phyloP scores from a whole-genome alignment of 1,140 invertebrate genomes.

The Atta cephalotes region DNA sequence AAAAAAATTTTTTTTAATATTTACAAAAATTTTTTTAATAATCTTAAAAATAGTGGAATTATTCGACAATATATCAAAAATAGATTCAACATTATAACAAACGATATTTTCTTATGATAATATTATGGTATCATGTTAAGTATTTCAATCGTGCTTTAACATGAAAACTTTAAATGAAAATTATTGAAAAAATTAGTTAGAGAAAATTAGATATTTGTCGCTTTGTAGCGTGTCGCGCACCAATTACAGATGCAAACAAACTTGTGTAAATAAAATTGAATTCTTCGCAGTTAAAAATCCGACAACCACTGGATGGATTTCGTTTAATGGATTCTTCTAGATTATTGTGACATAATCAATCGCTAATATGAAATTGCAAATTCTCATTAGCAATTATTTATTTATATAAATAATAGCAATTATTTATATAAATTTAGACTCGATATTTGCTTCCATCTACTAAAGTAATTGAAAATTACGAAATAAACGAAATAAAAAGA shows the following conservation, averaged over 20 bases:
- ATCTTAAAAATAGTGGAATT: background rate
- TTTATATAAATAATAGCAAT: constrained; percentile 16
- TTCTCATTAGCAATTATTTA: constrained; percentile 33
- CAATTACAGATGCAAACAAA: constrained; percentile 43
- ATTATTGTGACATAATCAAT: constrained; percentile 51
- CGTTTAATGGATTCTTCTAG: constrained; percentile 14
- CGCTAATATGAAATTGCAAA: constrained; percentile 30
- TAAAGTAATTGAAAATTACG: constrained; percentile 31
- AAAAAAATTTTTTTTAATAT: background rate
- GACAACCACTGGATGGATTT: constrained; percentile 46
- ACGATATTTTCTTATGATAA: background rate
- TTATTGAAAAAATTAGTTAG: constrained; percentile 30
- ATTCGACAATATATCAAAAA: background rate
- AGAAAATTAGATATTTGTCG: constrained; percentile 61
- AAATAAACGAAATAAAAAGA: background rate
- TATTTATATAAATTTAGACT: background rate
- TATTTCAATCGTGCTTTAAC: background rate
- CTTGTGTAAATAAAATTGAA: constrained; percentile 47
- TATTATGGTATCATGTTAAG: background rate
- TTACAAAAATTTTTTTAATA: background rate
- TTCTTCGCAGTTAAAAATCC: constrained; percentile 36
- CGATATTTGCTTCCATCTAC: background rate
- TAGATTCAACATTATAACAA: background rate
- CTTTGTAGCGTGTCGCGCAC: constrained; percentile 20
- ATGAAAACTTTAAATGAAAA: constrained; percentile 37